Conservation (phyloP, 2,797 vertebrate species). For the Bradypodion ventrale region DNA sequence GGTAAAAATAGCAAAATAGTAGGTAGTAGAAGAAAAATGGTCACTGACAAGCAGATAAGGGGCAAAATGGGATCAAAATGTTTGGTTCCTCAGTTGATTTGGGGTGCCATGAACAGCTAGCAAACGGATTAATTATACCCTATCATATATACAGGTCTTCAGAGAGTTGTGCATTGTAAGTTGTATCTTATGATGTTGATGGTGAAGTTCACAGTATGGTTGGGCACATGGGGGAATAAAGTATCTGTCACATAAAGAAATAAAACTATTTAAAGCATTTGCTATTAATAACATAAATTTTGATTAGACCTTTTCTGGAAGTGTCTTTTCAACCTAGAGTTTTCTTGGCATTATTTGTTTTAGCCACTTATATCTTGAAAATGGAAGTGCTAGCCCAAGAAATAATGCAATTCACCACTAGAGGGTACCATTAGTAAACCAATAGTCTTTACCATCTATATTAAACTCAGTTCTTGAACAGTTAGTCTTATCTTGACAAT, state of each 20-base stretch:
- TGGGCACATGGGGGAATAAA: neutral
- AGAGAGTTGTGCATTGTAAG: too few relatives aligned
- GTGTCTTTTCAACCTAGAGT: neutral
- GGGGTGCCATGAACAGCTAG: neutral
- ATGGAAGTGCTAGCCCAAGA: neutral
- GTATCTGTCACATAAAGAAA: neutral
- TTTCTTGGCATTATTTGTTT: neutral
- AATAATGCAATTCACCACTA: constrained; percentile 60
- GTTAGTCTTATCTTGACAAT: neutral
- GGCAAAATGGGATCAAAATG: neutral
- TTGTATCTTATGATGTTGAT: neutral
- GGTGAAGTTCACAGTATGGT: neutral
- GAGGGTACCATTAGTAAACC: constrained; percentile 67
- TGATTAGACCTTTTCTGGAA: neutral
- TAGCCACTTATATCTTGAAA: neutral
- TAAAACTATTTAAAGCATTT: neutral
- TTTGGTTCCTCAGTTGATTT: neutral
- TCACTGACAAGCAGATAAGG: neutral
- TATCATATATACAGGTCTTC: too few relatives aligned
- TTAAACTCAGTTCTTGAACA: neutral
- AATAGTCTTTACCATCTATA: constrained; percentile 12
- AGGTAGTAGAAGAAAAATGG: neutral
- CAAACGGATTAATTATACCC: neutral
- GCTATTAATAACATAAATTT: neutral
- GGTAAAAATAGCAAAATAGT: neutral